Conservation (phyloP, 2,113 vertebrate genomes). For the Sceloporus tristichus region DNA sequence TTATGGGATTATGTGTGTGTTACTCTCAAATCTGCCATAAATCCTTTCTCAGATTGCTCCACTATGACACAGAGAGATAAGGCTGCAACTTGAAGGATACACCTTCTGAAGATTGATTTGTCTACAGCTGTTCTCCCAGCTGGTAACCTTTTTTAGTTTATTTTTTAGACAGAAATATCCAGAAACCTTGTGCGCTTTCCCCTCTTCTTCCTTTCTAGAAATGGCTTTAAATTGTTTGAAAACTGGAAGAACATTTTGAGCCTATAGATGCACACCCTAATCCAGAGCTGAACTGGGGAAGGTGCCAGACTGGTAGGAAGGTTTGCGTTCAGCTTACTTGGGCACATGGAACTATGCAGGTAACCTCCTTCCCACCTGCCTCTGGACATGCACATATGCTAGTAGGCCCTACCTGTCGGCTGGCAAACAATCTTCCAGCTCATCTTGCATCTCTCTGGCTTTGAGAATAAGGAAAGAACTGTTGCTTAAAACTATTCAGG, state of each 20-base stretch:
- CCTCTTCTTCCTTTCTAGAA: neutral
- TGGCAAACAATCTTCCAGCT: neutral
- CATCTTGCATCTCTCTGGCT: neutral
- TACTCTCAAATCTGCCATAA: neutral
- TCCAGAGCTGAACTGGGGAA: neutral
- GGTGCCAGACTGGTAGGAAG: neutral
- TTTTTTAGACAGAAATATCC: neutral
- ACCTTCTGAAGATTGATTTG: neutral
- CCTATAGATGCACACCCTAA: neutral
- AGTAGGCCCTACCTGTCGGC: no score
- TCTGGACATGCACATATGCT: neutral
- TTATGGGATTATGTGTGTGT: neutral
- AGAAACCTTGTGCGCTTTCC: neutral
- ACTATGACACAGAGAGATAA: neutral
- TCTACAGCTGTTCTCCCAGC: neutral
- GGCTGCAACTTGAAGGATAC: neutral
- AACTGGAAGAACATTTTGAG: constrained; percentile 1
- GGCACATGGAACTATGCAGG: neutral
- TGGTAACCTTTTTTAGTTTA: constrained; percentile 4
- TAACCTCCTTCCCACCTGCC: neutral
- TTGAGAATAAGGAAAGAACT: neutral
- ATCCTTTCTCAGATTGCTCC: constrained; percentile 1
- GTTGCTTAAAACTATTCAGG: neutral
- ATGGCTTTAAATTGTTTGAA: constrained; percentile 13
- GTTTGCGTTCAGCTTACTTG: neutral